phyloP scores from a whole-genome alignment of 2,888 invertebrate genomes.

The Pasiphila rectangulata region DNA sequence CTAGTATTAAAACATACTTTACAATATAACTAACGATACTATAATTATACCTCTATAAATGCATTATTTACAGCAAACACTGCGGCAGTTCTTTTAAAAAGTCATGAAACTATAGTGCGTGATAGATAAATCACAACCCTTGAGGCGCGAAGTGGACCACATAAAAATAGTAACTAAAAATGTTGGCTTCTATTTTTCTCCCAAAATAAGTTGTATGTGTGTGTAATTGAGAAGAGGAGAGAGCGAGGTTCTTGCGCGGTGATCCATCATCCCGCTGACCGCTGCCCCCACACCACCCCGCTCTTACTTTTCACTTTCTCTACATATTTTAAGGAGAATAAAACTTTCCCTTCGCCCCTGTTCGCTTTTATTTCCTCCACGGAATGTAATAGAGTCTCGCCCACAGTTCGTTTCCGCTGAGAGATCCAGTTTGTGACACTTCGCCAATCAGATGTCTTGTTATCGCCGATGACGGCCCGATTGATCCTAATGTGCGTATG shows the following conservation, averaged over 20 bases:
- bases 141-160: too few species aligned
- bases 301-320: conserved; percentile 80
- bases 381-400: conserved; percentile 60
- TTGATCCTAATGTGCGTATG: conserved; percentile 52
- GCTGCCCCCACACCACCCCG: conserved; percentile 62
- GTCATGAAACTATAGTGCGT: too few species aligned
- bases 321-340: conserved; percentile 81
- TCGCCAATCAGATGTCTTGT: conserved; percentile 60
- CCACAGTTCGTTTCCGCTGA: conserved; percentile 47
- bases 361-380: conserved; percentile 64
- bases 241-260: conserved; percentile 66
- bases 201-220: conserved; percentile 47
- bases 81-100: too few species aligned
- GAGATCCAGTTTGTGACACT: conserved; percentile 47
- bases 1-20: too few species aligned
- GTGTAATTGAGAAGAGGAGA: conserved; percentile 74
- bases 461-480: conserved; percentile 55
- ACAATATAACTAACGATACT: too few species aligned
- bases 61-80: too few species aligned
- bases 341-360: conserved; percentile 72
- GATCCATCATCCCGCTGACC: conserved; percentile 81
- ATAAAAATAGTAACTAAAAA: conserved; percentile 29
- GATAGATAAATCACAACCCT: too few species aligned
- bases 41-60: too few species aligned
- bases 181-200: conserved; percentile 31